phyloP scores from a whole-genome alignment of 2,797 vertebrate genomes.

The Tokudaia tokunoshimensis region DNA sequence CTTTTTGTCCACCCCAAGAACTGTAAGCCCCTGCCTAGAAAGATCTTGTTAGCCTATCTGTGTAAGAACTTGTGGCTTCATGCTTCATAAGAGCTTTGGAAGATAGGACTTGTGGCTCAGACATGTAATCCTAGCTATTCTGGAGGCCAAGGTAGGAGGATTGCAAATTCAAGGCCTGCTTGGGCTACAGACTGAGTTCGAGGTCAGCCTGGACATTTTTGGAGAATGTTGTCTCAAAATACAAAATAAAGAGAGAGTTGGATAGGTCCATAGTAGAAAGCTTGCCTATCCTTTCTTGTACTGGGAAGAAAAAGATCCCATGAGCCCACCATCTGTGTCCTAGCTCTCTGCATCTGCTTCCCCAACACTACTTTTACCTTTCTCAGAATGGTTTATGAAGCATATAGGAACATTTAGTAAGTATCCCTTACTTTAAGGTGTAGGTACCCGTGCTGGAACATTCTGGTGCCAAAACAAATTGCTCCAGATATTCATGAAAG shows the following conservation, averaged over 20 bases:
- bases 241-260: not conserved
- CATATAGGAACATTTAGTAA: not conserved
- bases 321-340: not conserved
- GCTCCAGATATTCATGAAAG: not conserved
- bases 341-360: not conserved
- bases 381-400: not conserved
- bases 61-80: not conserved
- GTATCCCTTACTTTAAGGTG: not conserved
- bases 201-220: not conserved
- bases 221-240: not conserved
- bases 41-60: not conserved
- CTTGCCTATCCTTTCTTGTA: not conserved
- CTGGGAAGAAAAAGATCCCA: not conserved
- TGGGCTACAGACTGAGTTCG: not conserved
- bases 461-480: not conserved
- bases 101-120: not conserved
- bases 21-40: not conserved
- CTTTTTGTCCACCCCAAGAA: not conserved
- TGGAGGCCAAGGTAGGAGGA: not conserved
- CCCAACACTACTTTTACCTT: not conserved
- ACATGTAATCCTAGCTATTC: not conserved
- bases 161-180: not conserved
- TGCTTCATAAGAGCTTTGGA: not conserved
- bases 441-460: not conserved
- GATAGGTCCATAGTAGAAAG: not conserved